Percentiles rank a stretch among this genome's conserved stretches.
These are phyloP conservation scores for Drosophila mimica DNA, from an alignment of 2,888 invertebrate genomes.

Conservation along the genomic window DNA sequence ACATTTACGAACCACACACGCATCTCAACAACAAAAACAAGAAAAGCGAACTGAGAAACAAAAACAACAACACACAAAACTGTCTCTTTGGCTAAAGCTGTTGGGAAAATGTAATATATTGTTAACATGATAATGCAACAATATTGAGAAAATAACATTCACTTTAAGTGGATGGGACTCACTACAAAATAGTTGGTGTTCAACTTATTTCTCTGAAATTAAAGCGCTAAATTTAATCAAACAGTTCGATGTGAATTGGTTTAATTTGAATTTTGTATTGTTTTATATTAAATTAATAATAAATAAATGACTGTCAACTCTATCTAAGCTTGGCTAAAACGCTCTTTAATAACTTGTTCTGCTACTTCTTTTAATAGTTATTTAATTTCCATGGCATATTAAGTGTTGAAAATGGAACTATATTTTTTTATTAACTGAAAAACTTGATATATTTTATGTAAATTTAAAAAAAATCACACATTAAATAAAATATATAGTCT, in stretches of 20 bases:
- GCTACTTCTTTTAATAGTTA: background rate
- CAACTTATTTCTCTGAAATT: background rate
- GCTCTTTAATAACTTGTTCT: background rate
- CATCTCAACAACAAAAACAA: constrained; percentile 10
- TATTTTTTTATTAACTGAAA: background rate
- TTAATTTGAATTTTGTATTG: background rate
- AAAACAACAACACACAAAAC: background rate
- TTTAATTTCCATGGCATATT: background rate
- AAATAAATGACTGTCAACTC: background rate
- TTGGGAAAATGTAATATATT: background rate
- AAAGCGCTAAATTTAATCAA: background rate
- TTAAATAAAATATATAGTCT: background rate
- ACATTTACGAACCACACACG: constrained; percentile 16
- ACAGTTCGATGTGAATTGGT: background rate
- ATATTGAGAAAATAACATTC: constrained; percentile 2
- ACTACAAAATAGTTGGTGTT: background rate
- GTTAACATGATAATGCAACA: background rate
- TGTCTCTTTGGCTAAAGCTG: background rate
- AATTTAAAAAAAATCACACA: background rate
- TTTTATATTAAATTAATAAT: background rate
- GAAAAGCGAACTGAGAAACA: background rate
- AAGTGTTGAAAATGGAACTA: too few relatives aligned
- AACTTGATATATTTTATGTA: background rate
- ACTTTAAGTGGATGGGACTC: background rate
- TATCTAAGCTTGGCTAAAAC: background rate